A percentile compares a stretch with the other conserved stretches of the same genome.
Evolutionary conservation across 2,888 invertebrate genomes (phyloP).

Genomic region (Dasypogon diadema): DNA sequence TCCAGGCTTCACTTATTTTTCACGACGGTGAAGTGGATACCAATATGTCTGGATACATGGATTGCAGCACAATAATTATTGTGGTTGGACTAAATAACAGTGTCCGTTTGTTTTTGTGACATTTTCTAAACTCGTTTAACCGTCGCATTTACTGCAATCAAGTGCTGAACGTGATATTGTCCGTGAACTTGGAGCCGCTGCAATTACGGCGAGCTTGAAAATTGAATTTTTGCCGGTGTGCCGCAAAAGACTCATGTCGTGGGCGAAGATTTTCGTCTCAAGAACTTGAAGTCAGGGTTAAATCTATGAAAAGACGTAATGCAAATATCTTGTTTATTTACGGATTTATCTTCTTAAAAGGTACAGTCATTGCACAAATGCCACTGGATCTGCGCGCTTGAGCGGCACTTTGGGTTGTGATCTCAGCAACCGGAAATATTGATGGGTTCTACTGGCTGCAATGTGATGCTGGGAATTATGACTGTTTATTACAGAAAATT

Average conservation of each 20-base stretch:
- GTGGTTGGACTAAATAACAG: not conserved
- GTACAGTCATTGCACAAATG: conserved; percentile 58
- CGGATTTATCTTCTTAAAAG: not conserved
- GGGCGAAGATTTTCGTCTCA: not conserved
- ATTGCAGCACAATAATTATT: not conserved
- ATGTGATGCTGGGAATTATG: not conserved
- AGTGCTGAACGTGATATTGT: not conserved
- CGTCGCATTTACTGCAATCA: conserved; percentile 14
- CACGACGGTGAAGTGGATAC: too few species aligned
- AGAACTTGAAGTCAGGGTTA: conserved; percentile 20
- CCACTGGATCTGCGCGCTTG: conserved; percentile 62
- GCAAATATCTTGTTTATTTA: conserved; percentile 35
- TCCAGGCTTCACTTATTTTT: too few species aligned
- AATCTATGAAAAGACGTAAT: not conserved
- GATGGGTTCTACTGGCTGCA: conserved; percentile 62
- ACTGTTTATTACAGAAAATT: not conserved
- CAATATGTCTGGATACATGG: too few species aligned
- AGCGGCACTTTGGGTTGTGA: conserved; percentile 61
- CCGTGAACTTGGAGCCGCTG: conserved; percentile 22
- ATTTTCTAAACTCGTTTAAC: conserved; percentile 19
- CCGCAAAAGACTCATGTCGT: conserved; percentile 1
- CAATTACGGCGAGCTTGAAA: conserved; percentile 27
- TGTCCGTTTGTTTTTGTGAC: conserved; percentile 20
- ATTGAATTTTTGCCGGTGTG: not conserved
- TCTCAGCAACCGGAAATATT: conserved; percentile 59